Percentiles rank a stretch among this genome's conserved stretches.
Conservation (phyloP, 2,888 invertebrate species). For the Sarcophaga rosellei region DNA sequence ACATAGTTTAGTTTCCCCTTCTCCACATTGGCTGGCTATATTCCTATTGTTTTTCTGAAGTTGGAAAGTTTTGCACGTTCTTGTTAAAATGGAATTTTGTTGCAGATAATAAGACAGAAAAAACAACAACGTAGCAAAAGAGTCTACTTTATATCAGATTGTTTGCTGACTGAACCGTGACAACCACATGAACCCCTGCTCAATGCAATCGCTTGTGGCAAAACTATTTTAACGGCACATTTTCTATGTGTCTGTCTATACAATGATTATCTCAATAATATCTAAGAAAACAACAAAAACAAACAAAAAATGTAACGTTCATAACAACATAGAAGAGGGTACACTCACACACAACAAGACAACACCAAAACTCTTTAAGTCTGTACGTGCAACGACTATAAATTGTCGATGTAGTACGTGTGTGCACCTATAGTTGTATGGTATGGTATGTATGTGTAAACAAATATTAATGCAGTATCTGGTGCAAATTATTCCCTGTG, state of each 20-base stretch:
- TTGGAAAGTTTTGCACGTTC: constrained; percentile 58
- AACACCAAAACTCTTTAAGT: too few species aligned
- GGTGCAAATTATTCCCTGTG: too few species aligned
- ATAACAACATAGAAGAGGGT: background rate
- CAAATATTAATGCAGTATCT: too few species aligned
- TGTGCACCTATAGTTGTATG: too few species aligned
- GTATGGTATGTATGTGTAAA: too few species aligned
- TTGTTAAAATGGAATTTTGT: constrained; percentile 30
- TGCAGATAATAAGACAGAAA: background rate
- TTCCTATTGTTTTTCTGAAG: constrained; percentile 22
- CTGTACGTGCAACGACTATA: too few species aligned
- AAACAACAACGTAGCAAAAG: constrained; percentile 29
- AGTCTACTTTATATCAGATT: constrained; percentile 44
- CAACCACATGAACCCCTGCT: constrained; percentile 56
- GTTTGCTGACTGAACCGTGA: constrained; percentile 64
- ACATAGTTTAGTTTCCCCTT: constrained; percentile 28
- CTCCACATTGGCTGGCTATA: constrained; percentile 15
- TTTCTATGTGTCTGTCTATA: constrained; percentile 22
- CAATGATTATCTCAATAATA: constrained; percentile 53
- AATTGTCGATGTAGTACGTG: too few species aligned
- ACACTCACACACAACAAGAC: too few species aligned
- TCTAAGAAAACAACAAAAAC: constrained; percentile 8
- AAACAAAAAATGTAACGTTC: background rate
- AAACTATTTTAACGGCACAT: constrained; percentile 69
- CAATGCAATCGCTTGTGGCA: constrained; percentile 39